phyloP scores from a whole-genome alignment of 1,140 invertebrate species.

The Tenebrio molitor region DNA sequence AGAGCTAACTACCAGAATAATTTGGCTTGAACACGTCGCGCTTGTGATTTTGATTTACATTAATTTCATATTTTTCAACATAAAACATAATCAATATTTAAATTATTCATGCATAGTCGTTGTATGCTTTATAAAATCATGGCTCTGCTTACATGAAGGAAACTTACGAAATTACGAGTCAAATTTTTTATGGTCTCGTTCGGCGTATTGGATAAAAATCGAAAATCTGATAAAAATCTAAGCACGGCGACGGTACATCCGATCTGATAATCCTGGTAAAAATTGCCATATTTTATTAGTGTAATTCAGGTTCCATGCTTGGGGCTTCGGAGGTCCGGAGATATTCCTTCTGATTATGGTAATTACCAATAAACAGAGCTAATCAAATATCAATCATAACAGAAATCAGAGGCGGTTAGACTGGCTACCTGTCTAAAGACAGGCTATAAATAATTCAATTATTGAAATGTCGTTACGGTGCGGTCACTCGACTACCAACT shows the following conservation, averaged over 20 bases:
- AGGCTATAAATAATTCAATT: slow-evolving; percentile 59
- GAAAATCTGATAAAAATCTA: not conserved
- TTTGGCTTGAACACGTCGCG: slow-evolving; percentile 66
- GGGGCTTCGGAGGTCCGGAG: slow-evolving; percentile 22
- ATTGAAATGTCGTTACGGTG: slow-evolving; percentile 57
- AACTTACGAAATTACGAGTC: slow-evolving; percentile 19
- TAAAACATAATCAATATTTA: slow-evolving; percentile 64
- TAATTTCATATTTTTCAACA: slow-evolving; percentile 67
- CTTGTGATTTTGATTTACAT: slow-evolving; percentile 67
- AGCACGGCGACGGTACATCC: not conserved
- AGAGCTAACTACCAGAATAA: slow-evolving; percentile 65
- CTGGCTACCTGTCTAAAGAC: slow-evolving; percentile 52
- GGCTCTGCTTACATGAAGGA: slow-evolving; percentile 15
- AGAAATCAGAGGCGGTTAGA: slow-evolving; percentile 43
- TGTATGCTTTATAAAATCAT: slow-evolving; percentile 28
- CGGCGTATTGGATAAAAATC: slow-evolving; percentile 3
- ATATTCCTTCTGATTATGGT: slow-evolving; percentile 45
- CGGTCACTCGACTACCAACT: slow-evolving; percentile 47
- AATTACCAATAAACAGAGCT: slow-evolving; percentile 48
- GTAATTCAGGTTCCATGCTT: slow-evolving; percentile 22
- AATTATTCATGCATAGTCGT: slow-evolving; percentile 58
- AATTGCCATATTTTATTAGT: slow-evolving; percentile 15
- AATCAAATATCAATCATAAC: slow-evolving; percentile 57
- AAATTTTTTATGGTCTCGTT: slow-evolving; percentile 18
- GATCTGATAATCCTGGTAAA: not conserved